These are phyloP conservation scores for Habropoda laboriosa DNA, from an alignment of 1,140 invertebrate species.

Conservation along the genomic window DNA sequence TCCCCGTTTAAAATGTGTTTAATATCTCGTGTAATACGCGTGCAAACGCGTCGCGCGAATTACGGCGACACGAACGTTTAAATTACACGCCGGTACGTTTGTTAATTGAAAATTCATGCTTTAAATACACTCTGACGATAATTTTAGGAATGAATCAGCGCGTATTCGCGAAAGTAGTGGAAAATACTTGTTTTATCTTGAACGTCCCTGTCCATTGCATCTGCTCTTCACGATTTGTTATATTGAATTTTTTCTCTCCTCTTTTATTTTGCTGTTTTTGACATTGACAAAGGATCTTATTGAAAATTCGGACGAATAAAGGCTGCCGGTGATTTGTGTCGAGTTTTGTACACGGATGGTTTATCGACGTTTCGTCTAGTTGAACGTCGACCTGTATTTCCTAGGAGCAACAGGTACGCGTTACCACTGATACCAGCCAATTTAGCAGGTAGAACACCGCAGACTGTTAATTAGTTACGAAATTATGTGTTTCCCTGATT, in stretches of 20 bases:
- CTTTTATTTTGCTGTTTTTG: no score
- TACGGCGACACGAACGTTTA: no score
- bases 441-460: not conserved
- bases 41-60: no score
- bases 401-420: slow-evolving; percentile 27
- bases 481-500: not conserved
- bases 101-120: no score
- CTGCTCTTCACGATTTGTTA: no score
- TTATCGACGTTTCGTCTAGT: slow-evolving; percentile 18
- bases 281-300: not conserved
- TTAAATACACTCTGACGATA: no score
- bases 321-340: not conserved
- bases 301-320: not conserved
- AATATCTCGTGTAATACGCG: not conserved
- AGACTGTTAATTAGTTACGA: not conserved
- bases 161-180: not conserved
- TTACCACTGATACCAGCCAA: not conserved
- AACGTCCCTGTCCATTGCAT: no score
- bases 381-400: slow-evolving; percentile 5
- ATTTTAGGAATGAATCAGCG: no score
- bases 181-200: no score
- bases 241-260: no score
- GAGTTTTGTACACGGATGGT: not conserved
- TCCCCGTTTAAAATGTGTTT: no score
- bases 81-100: no score